phyloP scores from a whole-genome alignment of 2,888 invertebrate genomes.

The Ectobius pallidus region DNA sequence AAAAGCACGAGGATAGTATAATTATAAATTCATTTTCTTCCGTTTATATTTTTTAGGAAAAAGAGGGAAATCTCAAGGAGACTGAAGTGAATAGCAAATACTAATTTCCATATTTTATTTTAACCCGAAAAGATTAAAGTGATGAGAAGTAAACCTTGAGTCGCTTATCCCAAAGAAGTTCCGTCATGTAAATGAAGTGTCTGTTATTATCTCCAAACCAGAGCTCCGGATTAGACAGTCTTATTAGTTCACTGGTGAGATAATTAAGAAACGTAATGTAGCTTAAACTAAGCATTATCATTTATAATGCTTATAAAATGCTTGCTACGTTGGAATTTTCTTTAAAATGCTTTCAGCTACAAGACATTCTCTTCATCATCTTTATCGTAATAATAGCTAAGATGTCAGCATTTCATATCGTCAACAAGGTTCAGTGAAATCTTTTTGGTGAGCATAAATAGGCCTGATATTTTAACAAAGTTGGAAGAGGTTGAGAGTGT shows the following conservation, averaged over 20 bases:
- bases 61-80: neutral
- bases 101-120: constrained; percentile 15
- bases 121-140: constrained; percentile 5
- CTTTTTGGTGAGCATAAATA: no score
- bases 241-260: neutral
- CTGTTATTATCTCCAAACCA: neutral
- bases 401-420: no score
- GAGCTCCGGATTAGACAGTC: neutral
- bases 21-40: neutral
- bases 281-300: neutral
- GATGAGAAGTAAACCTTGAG: constrained; percentile 5
- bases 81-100: constrained; percentile 15
- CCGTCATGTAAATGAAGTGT: constrained; percentile 8
- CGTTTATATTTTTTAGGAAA: neutral
- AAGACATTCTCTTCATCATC: no score
- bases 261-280: neutral
- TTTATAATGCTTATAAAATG: neutral
- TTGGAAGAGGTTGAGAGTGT: no score
- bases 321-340: no score
- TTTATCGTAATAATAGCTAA: no score
- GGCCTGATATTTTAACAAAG: no score
- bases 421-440: no score
- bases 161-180: neutral
- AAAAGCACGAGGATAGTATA: no score
- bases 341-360: no score